phyloP scores from a whole-genome alignment of 2,888 invertebrate species.

The Erebia ligea region DNA sequence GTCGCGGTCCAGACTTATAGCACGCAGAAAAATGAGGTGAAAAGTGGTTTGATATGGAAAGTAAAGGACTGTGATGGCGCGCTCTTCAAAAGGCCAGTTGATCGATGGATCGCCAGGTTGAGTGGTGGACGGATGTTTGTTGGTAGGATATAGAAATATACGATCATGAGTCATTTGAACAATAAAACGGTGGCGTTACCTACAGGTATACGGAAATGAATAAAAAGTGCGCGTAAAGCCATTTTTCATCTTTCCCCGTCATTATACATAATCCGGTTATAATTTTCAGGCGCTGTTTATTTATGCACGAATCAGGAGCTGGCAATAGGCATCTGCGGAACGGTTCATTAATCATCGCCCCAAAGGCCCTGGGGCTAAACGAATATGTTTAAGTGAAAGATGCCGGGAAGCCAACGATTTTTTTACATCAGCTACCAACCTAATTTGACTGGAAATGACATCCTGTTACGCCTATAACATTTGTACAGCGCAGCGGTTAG shows the following conservation, averaged over 20 bases:
- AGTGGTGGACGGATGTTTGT: no score
- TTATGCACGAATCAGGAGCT: constrained; percentile 49
- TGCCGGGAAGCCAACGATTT: constrained; percentile 63
- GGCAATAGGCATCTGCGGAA: constrained; percentile 55
- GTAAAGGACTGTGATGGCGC: no score
- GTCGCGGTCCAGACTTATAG: no score
- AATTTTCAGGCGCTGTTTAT: constrained; percentile 62
- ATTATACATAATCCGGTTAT: constrained; percentile 49
- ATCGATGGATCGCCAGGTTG: no score
- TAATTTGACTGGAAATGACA: constrained; percentile 61
- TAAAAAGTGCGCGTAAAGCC: constrained; percentile 9
- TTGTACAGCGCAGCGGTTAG: background rate
- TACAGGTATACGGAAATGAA: constrained; percentile 15
- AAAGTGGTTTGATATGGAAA: no score
- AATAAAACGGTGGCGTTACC: background rate
- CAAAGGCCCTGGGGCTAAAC: constrained; percentile 67
- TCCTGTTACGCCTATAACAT: constrained; percentile 10
- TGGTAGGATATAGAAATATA: no score
- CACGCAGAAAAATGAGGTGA: no score
- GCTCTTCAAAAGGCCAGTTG: no score
- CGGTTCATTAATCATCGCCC: constrained; percentile 77
- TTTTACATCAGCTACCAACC: constrained; percentile 52
- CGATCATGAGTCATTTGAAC: background rate
- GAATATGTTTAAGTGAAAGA: constrained; percentile 71
- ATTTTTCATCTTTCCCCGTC: constrained; percentile 30